A percentile compares a stretch with the other conserved stretches of the same genome.
These are phyloP conservation scores for Jaculus jaculus DNA, from an alignment of 2,113 vertebrate genomes.

Conservation along the genomic window DNA sequence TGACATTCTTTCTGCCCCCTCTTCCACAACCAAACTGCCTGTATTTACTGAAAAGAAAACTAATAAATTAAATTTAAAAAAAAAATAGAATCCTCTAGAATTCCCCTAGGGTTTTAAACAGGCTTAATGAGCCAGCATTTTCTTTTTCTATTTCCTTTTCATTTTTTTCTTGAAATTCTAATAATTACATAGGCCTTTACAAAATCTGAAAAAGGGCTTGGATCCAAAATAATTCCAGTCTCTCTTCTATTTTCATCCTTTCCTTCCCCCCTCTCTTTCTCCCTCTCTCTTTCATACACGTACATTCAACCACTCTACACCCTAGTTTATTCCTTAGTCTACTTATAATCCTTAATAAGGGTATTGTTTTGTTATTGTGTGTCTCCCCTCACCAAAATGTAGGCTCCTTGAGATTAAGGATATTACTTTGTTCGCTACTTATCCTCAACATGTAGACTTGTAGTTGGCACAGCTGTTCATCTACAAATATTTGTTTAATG, in stretches of 20 bases:
- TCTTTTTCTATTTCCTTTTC: neutral
- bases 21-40: no score
- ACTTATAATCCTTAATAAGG: neutral
- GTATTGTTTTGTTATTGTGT: neutral
- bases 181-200: neutral
- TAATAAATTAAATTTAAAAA: no score
- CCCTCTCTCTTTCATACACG: neutral
- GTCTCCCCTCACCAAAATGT: neutral
- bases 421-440: conserved; percentile 23
- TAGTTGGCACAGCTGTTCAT: neutral
- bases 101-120: conserved; percentile 16
- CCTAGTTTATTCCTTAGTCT: conserved; percentile 25
- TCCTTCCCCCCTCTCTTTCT: neutral
- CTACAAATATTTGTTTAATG: conserved; percentile 14
- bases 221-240: neutral
- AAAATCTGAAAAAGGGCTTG: neutral
- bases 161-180: conserved; percentile 51
- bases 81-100: conserved; percentile 20
- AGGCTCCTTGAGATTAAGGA: neutral
- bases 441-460: neutral
- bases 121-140: neutral
- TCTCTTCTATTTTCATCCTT: neutral
- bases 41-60: no score
- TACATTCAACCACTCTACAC: neutral
- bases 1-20: no score